Percentiles rank a stretch among this genome's conserved stretches.
These are phyloP conservation scores for Danaus plexippus DNA, from an alignment of 1,140 invertebrate genomes.

Conservation along the genomic window DNA sequence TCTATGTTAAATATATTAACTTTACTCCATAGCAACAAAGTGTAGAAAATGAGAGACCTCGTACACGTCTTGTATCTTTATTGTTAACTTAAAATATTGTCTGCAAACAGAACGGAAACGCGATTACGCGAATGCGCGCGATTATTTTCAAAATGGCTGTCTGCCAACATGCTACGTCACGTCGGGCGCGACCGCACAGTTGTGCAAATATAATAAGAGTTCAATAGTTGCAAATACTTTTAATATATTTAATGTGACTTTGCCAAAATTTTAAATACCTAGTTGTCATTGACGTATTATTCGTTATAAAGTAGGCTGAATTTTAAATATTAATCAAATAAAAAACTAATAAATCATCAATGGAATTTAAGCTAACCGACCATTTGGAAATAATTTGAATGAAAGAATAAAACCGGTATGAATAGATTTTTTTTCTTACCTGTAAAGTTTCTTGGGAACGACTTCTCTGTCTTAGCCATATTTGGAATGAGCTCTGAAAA, in stretches of 20 bases:
- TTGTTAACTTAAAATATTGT: background rate
- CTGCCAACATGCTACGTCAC: slow-evolving; percentile 41
- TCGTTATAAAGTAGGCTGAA: too few relatives aligned
- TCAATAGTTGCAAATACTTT: too few relatives aligned
- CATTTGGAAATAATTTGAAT: slow-evolving; percentile 1
- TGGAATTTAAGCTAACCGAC: background rate
- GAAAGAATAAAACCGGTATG: slow-evolving; percentile 8
- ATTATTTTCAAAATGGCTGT: slow-evolving; percentile 50
- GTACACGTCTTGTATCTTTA: too few relatives aligned
- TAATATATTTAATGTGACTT: too few relatives aligned
- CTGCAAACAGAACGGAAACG: slow-evolving; percentile 18
- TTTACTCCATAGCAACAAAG: too few relatives aligned
- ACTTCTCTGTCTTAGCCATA: slow-evolving; percentile 67
- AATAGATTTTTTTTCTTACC: slow-evolving; percentile 37
- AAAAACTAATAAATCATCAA: too few relatives aligned
- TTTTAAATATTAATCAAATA: too few relatives aligned
- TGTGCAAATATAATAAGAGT: slow-evolving; percentile 15
- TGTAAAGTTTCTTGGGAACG: slow-evolving; percentile 65
- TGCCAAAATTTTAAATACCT: too few relatives aligned
- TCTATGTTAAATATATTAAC: too few relatives aligned
- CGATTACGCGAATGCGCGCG: slow-evolving; percentile 20
- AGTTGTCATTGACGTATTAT: too few relatives aligned
- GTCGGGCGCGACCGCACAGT: slow-evolving; percentile 21
- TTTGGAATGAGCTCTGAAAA: slow-evolving; percentile 46
- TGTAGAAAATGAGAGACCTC: too few relatives aligned